phyloP scores from a whole-genome alignment of 2,113 vertebrate genomes.

The Brachyhypopomus occidentalis region DNA sequence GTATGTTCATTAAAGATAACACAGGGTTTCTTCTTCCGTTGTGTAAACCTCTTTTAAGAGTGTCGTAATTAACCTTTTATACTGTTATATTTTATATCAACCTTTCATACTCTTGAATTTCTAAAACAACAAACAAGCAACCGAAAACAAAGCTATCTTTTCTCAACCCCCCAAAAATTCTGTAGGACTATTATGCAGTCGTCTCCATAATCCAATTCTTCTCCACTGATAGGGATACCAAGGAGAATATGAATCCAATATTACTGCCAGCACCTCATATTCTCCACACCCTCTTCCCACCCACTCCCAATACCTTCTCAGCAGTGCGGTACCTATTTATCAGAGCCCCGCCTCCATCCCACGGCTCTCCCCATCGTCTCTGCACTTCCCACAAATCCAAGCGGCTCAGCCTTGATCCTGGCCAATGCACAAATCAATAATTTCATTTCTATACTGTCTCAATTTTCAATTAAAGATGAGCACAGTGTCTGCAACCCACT shows the following conservation, averaged over 20 bases:
- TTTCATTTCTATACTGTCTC: conserved; percentile 59
- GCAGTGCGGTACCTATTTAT: conserved; percentile 41
- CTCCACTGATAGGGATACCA: neutral
- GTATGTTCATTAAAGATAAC: conserved; percentile 2
- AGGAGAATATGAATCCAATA: conserved; percentile 12
- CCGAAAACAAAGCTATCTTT: neutral
- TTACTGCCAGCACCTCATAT: neutral
- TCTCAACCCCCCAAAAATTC: neutral
- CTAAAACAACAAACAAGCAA: neutral
- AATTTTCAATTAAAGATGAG: conserved; percentile 57
- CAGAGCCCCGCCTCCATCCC: conserved; percentile 12
- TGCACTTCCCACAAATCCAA: conserved; percentile 31
- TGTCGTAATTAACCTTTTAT: neutral
- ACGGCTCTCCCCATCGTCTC: conserved; percentile 13
- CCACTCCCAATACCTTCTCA: conserved; percentile 6
- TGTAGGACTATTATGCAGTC: neutral
- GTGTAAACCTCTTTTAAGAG: neutral
- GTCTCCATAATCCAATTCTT: neutral
- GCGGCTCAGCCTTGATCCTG: conserved; percentile 47
- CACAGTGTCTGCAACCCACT: conserved; percentile 34
- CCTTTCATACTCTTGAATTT: too few relatives aligned
- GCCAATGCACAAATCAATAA: conserved; percentile 63
- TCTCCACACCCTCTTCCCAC: conserved; percentile 11
- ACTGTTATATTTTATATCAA: neutral
- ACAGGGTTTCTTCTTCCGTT: neutral